Percentiles rank a stretch among this genome's conserved stretches.
These are phyloP conservation scores for Calameuta idolon DNA, from an alignment of 2,888 invertebrate species.

Conservation along the genomic window DNA sequence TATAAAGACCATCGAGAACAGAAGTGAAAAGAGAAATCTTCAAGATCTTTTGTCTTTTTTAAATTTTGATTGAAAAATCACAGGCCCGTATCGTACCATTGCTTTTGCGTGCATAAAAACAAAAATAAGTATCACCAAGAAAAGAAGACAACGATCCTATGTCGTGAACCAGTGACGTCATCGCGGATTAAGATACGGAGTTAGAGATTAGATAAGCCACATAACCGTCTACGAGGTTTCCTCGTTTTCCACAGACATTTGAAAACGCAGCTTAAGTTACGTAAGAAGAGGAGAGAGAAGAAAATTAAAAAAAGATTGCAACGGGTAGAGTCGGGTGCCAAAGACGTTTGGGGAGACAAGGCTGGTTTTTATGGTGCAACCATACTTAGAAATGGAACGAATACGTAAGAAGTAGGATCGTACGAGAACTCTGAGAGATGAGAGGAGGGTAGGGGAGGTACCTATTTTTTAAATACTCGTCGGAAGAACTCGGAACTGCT, in stretches of 20 bases:
- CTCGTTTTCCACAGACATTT: background rate
- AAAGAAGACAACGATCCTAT: background rate
- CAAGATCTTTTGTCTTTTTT: background rate
- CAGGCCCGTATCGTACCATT: background rate
- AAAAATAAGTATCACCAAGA: background rate
- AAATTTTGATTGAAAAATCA: background rate
- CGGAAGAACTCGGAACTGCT: background rate
- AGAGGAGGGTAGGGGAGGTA: background rate
- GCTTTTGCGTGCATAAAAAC: background rate
- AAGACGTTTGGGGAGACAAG: too few relatives aligned
- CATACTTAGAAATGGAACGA: background rate
- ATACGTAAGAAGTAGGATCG: background rate
- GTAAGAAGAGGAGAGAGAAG: too few relatives aligned
- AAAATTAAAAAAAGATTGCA: too few relatives aligned
- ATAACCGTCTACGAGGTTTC: background rate
- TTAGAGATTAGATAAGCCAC: background rate
- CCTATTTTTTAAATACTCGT: background rate
- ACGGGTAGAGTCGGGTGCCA: too few relatives aligned
- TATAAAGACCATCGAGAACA: background rate
- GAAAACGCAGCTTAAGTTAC: background rate
- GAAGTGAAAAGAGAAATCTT: background rate
- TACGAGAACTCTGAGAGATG: background rate
- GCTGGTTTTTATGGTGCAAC: background rate
- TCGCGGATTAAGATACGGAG: background rate
- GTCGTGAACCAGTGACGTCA: background rate